Percentiles rank a stretch among this genome's conserved stretches.
Evolutionary conservation across 2,888 invertebrate genomes (phyloP).

Genomic region (Drosophila robusta): DNA sequence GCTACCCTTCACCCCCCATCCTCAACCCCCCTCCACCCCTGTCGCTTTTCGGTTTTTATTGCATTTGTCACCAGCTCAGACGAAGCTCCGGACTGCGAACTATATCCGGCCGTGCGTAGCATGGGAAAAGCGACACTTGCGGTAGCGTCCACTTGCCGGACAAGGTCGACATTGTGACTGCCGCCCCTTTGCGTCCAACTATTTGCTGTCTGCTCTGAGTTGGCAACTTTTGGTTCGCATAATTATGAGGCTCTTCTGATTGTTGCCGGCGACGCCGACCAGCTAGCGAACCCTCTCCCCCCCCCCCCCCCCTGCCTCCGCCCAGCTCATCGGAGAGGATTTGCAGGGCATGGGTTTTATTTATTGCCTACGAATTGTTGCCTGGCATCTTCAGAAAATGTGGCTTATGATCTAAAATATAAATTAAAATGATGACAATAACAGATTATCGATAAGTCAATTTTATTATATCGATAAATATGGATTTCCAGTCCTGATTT

Average conservation of each 20-base stretch:
- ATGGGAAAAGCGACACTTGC: constrained; percentile 48
- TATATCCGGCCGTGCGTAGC: constrained; percentile 24
- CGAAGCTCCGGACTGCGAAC: constrained; percentile 30
- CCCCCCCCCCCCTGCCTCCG: constrained; percentile 17
- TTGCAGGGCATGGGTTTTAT: neutral
- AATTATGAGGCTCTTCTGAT: constrained; percentile 39
- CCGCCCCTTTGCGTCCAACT: neutral
- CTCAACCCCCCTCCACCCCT: neutral
- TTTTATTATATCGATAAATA: no score
- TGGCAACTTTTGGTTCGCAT: constrained; percentile 20
- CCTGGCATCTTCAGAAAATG: no score
- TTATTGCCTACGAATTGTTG: neutral
- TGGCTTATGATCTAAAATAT: no score
- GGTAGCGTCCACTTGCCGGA: constrained; percentile 18
- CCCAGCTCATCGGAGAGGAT: constrained; percentile 1
- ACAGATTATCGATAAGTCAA: no score
- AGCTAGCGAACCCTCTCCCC: neutral
- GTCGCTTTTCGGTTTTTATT: constrained; percentile 65
- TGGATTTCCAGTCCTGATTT: no score
- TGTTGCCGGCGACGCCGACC: constrained; percentile 9
- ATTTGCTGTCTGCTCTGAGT: constrained; percentile 8
- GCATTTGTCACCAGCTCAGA: constrained; percentile 68
- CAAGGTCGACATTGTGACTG: constrained; percentile 20
- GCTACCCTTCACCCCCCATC: no score
- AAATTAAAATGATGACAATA: no score